Base-by-base conservation (phyloP, 2,888 invertebrate species). In the Eupithecia inturbata region DNA sequence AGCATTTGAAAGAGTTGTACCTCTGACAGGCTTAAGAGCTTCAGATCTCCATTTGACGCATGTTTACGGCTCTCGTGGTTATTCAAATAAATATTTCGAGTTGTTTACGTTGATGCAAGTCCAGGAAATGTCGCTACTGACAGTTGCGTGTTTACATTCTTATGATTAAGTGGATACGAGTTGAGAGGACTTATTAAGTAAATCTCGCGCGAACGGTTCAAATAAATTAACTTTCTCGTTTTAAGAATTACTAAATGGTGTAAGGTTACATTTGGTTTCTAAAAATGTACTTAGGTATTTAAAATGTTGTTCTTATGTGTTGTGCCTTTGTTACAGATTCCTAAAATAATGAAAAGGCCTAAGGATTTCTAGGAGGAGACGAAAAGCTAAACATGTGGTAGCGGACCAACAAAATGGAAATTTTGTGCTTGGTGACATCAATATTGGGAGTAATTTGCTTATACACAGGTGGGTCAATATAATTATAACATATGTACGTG, bases 371-470 rank as follows among this genome's bases (percentile, higher is more conserved):
- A 79, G 67, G 78, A 67, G 68, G 75, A 71, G n/a, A 71, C 31
- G 68, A 74, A 73, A 53, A 73, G 78, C 81, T 88, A 82, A 88
- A 78, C 77, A 91, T 91, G 92, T 88, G 89, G 89, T 87, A 89
- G 85, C 87, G 84, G 82, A 75, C 75, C 74, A 73, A 77, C 85
- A 88, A 75, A 63, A 94, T 94, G 94, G 91, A 90, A 80, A 87
- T 84, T 68, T 81, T 91, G 82, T 85, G 85, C 60, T 79, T 91
- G 77, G 87, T 92, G 82, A 88, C 92, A 81, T 89, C 89, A 77
- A 80, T 94, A 78, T 78, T 94, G 77, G 90, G 91, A 82, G 86
- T 93, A n/a, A 84, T 92, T 79, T 93, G 86, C 82, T 87, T 92
- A 57, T 84, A 80, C 79, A 80, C 85, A 82, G 91, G 94, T 94